Percentiles rank a stretch among this genome's conserved stretches.
Evolutionary conservation across 1,140 invertebrate species (phyloP).

Genomic region (Wasmannia auropunctata): DNA sequence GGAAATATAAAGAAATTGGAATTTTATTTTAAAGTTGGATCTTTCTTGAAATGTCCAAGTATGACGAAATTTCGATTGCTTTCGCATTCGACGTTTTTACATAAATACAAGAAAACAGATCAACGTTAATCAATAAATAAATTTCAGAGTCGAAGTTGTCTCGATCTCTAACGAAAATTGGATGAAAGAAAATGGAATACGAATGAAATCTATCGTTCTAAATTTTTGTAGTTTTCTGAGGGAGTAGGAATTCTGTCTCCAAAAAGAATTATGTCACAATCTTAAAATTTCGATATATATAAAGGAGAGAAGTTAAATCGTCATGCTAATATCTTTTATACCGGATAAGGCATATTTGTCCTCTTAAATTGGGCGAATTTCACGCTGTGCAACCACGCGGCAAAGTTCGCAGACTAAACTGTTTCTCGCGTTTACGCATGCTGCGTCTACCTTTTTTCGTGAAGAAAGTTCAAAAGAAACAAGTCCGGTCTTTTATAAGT

Average conservation of each 20-base stretch:
- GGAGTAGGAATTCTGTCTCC: background rate
- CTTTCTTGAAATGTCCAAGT: background rate
- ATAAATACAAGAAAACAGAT: background rate
- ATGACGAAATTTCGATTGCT: background rate
- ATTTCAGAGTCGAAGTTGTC: background rate
- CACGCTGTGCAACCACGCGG: conserved; percentile 15
- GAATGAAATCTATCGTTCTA: background rate
- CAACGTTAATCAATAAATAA: background rate
- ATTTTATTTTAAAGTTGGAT: background rate
- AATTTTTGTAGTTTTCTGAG: background rate
- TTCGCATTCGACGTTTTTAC: background rate
- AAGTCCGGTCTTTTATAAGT: background rate
- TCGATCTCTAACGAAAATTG: background rate
- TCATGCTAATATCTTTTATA: background rate
- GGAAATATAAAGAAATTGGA: background rate
- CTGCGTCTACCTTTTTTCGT: background rate
- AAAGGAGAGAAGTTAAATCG: background rate
- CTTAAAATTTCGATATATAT: background rate
- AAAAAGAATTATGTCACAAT: background rate
- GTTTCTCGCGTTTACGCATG: background rate
- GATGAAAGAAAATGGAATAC: background rate
- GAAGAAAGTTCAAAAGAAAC: background rate
- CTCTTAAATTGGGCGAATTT: background rate
- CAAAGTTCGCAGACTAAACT: background rate
- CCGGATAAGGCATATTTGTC: background rate